Base-by-base conservation (phyloP, 2,797 vertebrate genomes). In the Cercopithecus hamlyni region DNA sequence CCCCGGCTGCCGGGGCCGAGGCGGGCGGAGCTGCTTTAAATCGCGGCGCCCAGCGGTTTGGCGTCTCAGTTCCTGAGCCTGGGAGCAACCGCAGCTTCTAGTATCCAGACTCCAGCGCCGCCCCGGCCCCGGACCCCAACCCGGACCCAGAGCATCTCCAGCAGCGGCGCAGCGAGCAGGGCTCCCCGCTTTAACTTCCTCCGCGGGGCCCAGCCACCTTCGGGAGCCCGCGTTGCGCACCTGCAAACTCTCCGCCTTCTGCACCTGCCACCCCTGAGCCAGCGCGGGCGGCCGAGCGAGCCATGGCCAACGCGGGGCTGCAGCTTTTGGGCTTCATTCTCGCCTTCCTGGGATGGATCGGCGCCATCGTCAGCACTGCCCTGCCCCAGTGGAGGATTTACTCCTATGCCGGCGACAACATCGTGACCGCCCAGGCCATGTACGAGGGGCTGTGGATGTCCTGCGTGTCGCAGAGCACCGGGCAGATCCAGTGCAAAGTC, bases 381-480 rank as follows among this genome's bases (percentile, higher is more conserved):
- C 99, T 99, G 99, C 99, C 99, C 79, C 99, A 99, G 96, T 99
- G 99, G 99, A 99, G 99, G 98, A 99, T 99, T 97, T 99, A 99
- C 13, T 99, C 99, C 1, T 99, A 99, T 8, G 99, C 99, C 0
- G 99, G 99, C 70, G 99, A 99, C 98, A 99, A 99, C 98, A 99
- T 99, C 48, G 99, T 99, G 88, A 99, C 99, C 0, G 99, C 99
- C 13, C 99, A 99, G 98, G 99, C 99, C 95, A 97, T 99, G 96
- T 99, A 99, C 98, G 99, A 99, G 98, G 99, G 99, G 61, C 99
- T 99, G 36, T 99, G 99, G 99, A 99, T 99, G 99, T 99, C 99
- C 96, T 99, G 99, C 92, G 99, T 99, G 94, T 99, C 98, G 50
- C 99, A 99, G 98, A 99, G 99, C 98, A 99, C 99, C 0, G 99